phyloP scores from a whole-genome alignment of 1,140 invertebrate genomes.

The Drosophila azteca region DNA sequence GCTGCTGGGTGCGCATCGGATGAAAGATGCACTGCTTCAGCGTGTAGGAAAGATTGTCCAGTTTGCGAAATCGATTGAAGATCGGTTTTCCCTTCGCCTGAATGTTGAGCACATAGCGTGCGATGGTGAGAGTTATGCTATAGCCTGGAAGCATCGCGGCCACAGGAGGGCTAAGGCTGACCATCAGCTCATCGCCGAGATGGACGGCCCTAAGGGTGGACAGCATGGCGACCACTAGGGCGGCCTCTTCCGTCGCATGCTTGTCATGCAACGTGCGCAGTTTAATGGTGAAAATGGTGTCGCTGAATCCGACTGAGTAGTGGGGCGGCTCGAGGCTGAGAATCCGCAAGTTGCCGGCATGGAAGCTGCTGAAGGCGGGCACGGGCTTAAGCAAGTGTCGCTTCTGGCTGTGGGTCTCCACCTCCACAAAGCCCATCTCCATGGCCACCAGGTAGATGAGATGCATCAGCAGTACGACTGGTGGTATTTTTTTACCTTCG shows the following conservation, averaged over 20 bases:
- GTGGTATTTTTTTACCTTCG: slow-evolving; percentile 3
- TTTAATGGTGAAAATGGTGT: slow-evolving; percentile 30
- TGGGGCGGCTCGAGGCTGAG: slow-evolving; percentile 31
- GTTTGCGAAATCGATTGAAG: slow-evolving; percentile 58
- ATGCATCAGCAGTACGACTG: slow-evolving; percentile 41
- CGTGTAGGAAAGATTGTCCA: slow-evolving; percentile 57
- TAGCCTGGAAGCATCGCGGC: slow-evolving; percentile 39
- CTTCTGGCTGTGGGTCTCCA: slow-evolving; percentile 39
- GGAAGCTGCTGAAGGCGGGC: slow-evolving; percentile 53
- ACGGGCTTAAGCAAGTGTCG: slow-evolving; percentile 41
- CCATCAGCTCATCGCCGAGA: slow-evolving; percentile 64
- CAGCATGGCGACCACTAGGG: slow-evolving; percentile 10
- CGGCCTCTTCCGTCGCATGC: slow-evolving; percentile 2
- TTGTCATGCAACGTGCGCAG: slow-evolving; percentile 50
- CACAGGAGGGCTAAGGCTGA: slow-evolving; percentile 56
- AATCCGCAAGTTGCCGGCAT: slow-evolving; percentile 61
- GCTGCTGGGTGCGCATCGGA: slow-evolving; percentile 64
- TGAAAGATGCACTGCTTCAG: slow-evolving; percentile 71
- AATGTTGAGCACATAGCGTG: slow-evolving; percentile 63
- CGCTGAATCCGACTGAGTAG: slow-evolving; percentile 19
- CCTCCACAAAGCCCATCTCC: slow-evolving; percentile 61
- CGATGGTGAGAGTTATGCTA: slow-evolving; percentile 63
- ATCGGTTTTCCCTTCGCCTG: slow-evolving; percentile 49
- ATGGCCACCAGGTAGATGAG: slow-evolving; percentile 64
- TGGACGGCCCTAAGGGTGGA: slow-evolving; percentile 48